Conservation (phyloP, 2,888 invertebrate species). For the Folsomia manolachei region DNA sequence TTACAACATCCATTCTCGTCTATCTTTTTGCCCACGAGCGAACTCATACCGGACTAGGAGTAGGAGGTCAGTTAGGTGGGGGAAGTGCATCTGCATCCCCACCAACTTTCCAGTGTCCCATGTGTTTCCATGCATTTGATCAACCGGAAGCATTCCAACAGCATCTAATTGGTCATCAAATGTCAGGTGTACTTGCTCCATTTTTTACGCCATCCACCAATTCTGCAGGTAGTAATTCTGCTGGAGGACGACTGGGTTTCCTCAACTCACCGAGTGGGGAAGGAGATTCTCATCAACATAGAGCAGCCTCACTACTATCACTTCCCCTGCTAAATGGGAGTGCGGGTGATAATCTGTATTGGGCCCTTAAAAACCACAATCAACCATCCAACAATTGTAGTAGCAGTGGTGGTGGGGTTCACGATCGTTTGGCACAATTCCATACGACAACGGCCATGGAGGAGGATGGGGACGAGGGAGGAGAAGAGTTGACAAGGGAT, state of each 20-base stretch:
- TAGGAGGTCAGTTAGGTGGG: conserved; percentile 39
- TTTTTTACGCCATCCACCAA: conserved; percentile 45
- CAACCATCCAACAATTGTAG: not conserved
- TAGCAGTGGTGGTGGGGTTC: conserved; percentile 1
- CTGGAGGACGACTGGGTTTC: conserved; percentile 32
- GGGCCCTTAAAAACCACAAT: conserved; percentile 38
- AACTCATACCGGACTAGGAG: conserved; percentile 63
- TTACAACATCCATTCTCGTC: conserved; percentile 82
- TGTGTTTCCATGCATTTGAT: conserved; percentile 61
- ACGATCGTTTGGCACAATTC: conserved; percentile 12
- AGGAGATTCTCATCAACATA: not conserved
- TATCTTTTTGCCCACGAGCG: conserved; percentile 89
- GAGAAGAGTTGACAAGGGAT: conserved; percentile 24
- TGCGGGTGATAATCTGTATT: conserved; percentile 34
- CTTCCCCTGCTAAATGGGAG: conserved; percentile 38
- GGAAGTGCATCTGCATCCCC: conserved; percentile 21
- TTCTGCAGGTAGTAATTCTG: conserved; percentile 25
- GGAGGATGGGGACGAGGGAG: conserved; percentile 23
- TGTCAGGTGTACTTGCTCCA: conserved; percentile 52
- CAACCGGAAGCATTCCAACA: conserved; percentile 63
- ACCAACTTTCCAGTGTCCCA: conserved; percentile 59
- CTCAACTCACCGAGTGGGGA: conserved; percentile 23
- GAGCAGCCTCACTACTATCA: conserved; percentile 20
- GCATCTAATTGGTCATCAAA: conserved; percentile 64
- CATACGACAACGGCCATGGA: not conserved